phyloP scores from a whole-genome alignment of 1,140 invertebrate genomes.

The Hycleus cichorii region DNA sequence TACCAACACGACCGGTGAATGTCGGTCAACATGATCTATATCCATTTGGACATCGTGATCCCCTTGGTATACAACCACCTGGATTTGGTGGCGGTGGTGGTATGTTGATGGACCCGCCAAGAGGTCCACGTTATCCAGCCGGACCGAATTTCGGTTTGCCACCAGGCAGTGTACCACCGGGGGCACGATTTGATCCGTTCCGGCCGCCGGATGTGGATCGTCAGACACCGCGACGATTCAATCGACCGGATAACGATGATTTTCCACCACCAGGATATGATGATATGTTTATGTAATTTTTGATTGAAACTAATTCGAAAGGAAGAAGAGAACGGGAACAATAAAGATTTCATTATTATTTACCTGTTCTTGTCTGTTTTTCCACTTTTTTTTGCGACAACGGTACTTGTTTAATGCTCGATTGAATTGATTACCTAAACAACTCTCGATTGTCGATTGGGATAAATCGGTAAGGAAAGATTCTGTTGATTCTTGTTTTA shows the following conservation, averaged over 20 bases:
- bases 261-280: conserved; percentile 65
- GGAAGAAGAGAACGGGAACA: not conserved
- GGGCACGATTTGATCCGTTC: conserved; percentile 76
- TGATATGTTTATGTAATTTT: conserved; percentile 65
- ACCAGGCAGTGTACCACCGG: conserved; percentile 59
- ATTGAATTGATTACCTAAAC: conserved; percentile 20
- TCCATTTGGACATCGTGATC: conserved; percentile 51
- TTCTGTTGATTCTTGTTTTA: conserved; percentile 27
- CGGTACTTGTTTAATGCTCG: conserved; percentile 47
- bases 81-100: conserved; percentile 40
- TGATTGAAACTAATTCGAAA: not conserved
- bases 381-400: conserved; percentile 38
- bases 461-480: conserved; percentile 47
- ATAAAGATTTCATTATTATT: conserved; percentile 14
- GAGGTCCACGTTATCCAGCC: conserved; percentile 9
- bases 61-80: conserved; percentile 27
- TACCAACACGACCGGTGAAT: conserved; percentile 33
- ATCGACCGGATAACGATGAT: conserved; percentile 62
- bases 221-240: conserved; percentile 33
- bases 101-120: conserved; percentile 66
- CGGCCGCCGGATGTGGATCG: conserved; percentile 52
- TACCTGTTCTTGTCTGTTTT: conserved; percentile 44
- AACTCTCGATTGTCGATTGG: conserved; percentile 38
- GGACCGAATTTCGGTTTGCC: conserved; percentile 25
- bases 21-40: conserved; percentile 66